A percentile compares a stretch with the other conserved stretches of the same genome.
These are phyloP conservation scores for Hecatera dysodea DNA, from an alignment of 2,888 invertebrate species.

Conservation along the genomic window DNA sequence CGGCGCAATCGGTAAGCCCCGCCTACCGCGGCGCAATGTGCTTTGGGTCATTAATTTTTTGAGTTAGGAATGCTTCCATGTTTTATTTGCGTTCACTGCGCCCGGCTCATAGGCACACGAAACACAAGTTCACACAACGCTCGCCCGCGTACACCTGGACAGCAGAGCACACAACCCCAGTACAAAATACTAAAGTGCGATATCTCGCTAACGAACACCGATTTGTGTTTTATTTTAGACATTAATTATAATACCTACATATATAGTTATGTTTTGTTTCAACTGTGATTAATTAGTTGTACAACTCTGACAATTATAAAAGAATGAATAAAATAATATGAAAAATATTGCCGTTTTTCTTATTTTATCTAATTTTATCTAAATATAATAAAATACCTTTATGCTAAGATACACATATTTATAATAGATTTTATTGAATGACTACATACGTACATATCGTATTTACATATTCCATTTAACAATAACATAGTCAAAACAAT, in stretches of 20 bases:
- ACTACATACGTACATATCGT: background rate
- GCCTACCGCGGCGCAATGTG: too few species aligned
- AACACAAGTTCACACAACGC: constrained; percentile 22
- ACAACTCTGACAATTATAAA: constrained; percentile 91
- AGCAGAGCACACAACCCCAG: constrained; percentile 87
- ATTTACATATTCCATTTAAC: background rate
- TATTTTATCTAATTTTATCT: constrained; percentile 10
- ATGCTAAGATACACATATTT: background rate
- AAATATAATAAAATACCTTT: too few species aligned
- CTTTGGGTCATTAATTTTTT: too few species aligned
- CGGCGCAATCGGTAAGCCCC: too few species aligned
- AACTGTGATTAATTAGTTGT: constrained; percentile 92
- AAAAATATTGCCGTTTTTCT: constrained; percentile 81
- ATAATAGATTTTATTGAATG: background rate
- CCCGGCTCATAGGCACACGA: constrained; percentile 1
- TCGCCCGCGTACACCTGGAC: constrained; percentile 66
- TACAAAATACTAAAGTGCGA: constrained; percentile 78
- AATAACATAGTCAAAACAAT: background rate
- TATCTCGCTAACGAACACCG: constrained; percentile 69
- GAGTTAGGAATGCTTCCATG: too few species aligned
- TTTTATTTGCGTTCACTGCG: too few species aligned
- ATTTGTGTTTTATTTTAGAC: constrained; percentile 82
- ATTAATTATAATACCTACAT: constrained; percentile 79
- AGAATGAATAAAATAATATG: constrained; percentile 88
- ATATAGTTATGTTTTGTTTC: constrained; percentile 90